phyloP scores from a whole-genome alignment of 1,140 invertebrate species.

The Gonioctena quinquepunctata region DNA sequence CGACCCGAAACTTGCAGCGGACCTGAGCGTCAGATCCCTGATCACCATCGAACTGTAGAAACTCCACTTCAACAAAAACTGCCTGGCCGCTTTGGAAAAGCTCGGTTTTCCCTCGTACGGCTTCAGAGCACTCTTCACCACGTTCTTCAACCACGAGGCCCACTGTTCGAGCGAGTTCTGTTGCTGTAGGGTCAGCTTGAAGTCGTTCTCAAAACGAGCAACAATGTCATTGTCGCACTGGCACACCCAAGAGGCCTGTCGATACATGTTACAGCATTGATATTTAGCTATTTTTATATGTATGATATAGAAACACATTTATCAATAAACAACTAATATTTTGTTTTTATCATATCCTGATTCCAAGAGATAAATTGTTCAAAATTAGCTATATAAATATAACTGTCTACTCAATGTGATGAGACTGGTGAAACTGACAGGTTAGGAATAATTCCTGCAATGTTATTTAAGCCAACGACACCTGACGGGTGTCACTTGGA shows the following conservation, averaged over 20 bases:
- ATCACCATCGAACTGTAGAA: slow-evolving; percentile 99
- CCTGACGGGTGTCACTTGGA: too few species aligned
- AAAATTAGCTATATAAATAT: too few species aligned
- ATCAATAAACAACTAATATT: too few species aligned
- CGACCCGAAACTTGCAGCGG: slow-evolving; percentile 96
- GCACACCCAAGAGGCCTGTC: slow-evolving; percentile 95
- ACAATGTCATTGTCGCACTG: slow-evolving; percentile 89
- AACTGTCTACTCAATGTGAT: too few species aligned
- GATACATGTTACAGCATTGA: too few species aligned
- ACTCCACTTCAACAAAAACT: slow-evolving; percentile 98
- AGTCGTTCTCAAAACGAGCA: slow-evolving; percentile 87
- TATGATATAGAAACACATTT: too few species aligned
- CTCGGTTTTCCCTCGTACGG: slow-evolving; percentile 83
- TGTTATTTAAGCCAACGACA: too few species aligned
- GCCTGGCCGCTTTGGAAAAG: slow-evolving; percentile 88
- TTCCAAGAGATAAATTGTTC: too few species aligned
- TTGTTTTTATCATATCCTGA: too few species aligned
- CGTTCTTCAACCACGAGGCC: slow-evolving; percentile 94
- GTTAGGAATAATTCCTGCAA: too few species aligned
- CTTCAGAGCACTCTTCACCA: slow-evolving; percentile 85
- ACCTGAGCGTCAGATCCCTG: slow-evolving; percentile 90
- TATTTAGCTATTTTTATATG: too few species aligned
- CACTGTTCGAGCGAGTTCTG: slow-evolving; percentile 95
- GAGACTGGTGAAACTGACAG: too few species aligned
- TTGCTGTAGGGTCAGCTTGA: slow-evolving; percentile 90